Percentiles rank a stretch among this genome's conserved stretches.
Evolutionary conservation across 2,888 invertebrate genomes (phyloP).

Genomic region (Athripsodes cinereus): DNA sequence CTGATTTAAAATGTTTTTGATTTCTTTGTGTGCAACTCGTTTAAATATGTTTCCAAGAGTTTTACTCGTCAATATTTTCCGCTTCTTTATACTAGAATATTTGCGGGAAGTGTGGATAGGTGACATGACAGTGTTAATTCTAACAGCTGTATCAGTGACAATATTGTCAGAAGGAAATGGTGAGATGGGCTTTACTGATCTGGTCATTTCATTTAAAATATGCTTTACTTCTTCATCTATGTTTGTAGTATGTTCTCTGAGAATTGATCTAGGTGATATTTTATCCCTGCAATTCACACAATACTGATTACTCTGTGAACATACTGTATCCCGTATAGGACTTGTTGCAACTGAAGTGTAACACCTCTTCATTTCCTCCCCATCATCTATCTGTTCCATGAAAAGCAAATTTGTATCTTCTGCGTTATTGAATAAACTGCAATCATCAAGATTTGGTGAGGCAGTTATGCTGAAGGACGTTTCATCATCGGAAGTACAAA

Average conservation of each 20-base stretch:
- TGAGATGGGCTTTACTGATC: constrained; percentile 8
- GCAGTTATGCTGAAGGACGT: constrained; percentile 29
- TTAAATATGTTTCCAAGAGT: not conserved
- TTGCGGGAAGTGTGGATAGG: not conserved
- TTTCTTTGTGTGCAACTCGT: not conserved
- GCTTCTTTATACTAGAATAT: not conserved
- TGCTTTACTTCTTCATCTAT: constrained; percentile 5
- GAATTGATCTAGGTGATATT: not conserved
- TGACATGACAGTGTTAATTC: not conserved
- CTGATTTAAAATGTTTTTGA: not conserved
- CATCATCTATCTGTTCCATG: not conserved
- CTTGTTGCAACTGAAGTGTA: constrained; percentile 5
- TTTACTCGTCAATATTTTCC: not conserved
- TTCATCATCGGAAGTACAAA: constrained; percentile 39
- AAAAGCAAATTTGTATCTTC: too few relatives aligned
- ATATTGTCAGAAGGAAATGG: constrained; percentile 12
- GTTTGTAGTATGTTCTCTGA: not conserved
- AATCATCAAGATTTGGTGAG: constrained; percentile 15
- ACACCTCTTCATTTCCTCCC: not conserved
- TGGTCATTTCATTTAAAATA: constrained; percentile 13
- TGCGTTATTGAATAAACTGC: too few relatives aligned
- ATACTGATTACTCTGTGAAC: not conserved
- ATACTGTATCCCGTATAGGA: not conserved
- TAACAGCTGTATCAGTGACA: not conserved
- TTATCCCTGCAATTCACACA: not conserved